These are phyloP conservation scores for Portunus trituberculatus DNA, from an alignment of 1,140 invertebrate species.

Conservation along the genomic window DNA sequence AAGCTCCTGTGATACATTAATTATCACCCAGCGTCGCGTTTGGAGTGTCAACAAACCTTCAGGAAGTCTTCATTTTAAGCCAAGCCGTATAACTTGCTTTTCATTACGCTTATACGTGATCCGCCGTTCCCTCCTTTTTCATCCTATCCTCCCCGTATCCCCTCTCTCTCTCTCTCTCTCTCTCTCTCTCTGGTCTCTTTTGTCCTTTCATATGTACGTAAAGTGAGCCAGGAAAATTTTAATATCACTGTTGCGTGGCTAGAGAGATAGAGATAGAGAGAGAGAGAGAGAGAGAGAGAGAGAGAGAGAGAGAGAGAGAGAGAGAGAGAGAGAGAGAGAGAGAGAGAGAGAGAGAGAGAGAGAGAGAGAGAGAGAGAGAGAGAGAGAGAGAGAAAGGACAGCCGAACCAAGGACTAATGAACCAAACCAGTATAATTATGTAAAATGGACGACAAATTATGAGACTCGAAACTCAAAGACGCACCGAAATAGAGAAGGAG, in stretches of 20 bases:
- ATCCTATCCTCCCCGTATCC: not conserved
- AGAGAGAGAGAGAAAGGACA: too few species aligned
- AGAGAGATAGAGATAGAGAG: too few species aligned
- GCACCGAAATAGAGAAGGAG: not conserved
- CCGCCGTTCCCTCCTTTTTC: too few species aligned
- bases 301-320: too few species aligned
- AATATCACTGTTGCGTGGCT: not conserved
- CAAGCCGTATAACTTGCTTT: not conserved
- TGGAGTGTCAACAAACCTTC: constrained; percentile 43
- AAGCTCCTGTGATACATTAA: constrained; percentile 54
- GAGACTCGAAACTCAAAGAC: not conserved
- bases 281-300: too few species aligned
- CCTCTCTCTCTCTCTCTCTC: not conserved
- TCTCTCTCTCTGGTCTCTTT: not conserved
- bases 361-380: too few species aligned
- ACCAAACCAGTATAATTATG: too few species aligned
- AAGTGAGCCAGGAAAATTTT: not conserved
- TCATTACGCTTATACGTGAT: too few species aligned
- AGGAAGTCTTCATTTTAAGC: not conserved
- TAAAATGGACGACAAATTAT: too few species aligned
- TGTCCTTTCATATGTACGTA: not conserved
- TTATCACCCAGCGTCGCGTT: constrained; percentile 33
- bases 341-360: too few species aligned
- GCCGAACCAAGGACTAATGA: too few species aligned
- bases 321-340: too few species aligned